Evolutionary conservation across 2,888 invertebrate genomes (phyloP).

Genomic region (Fragum fragum): DNA sequence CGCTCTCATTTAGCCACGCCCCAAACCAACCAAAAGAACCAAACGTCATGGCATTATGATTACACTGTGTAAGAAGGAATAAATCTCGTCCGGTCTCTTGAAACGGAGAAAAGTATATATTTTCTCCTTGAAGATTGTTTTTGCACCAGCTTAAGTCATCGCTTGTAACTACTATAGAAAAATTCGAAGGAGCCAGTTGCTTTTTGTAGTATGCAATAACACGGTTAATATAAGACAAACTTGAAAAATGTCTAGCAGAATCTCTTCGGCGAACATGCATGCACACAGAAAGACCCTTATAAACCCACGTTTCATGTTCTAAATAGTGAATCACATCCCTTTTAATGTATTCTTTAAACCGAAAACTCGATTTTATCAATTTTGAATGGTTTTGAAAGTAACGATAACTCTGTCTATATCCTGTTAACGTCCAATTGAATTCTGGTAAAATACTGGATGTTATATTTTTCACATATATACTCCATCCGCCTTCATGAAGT

Average conservation of each 20-base stretch:
- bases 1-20: constrained; percentile 3
- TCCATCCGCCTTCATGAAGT: neutral
- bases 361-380: neutral
- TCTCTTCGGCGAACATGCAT: constrained; percentile 13
- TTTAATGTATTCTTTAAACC: neutral
- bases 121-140: neutral
- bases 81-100: neutral
- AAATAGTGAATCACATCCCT: neutral
- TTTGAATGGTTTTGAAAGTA: neutral
- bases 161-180: neutral
- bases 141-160: constrained; percentile 12
- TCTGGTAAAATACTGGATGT: neutral
- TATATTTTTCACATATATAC: neutral
- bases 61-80: neutral
- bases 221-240: neutral
- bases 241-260: neutral
- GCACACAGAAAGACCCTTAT: neutral
- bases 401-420: constrained; percentile 1
- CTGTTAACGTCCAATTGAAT: neutral
- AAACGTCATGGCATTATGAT: neutral
- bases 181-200: neutral
- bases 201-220: neutral
- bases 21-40: constrained; percentile 6
- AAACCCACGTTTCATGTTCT: neutral
- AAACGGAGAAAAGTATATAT: constrained; percentile 5